Base-by-base conservation (phyloP, 2,888 invertebrate genomes). In the Xylophagus ater region DNA sequence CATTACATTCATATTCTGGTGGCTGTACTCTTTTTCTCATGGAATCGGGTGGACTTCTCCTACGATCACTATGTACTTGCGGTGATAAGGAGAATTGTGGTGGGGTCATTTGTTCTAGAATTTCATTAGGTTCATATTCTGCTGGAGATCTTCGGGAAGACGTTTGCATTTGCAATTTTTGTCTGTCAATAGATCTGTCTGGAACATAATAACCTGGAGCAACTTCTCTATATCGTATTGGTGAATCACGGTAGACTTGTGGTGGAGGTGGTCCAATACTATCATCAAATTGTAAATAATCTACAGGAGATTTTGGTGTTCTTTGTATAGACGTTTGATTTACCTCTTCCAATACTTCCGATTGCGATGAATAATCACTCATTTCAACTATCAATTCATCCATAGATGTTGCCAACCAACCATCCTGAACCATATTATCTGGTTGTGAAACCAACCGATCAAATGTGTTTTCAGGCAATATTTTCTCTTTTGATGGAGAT, bases 141-240 rank as follows among this genome's bases (percentile, higher is more conserved):
- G 24, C 24, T n/a, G n/a, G n/a, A n/a, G n/a, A n/a, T n/a, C n/a
- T n/a, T n/a, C n/a, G n/a, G n/a, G n/a, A n/a, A n/a, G n/a, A n/a
- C n/a, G n/a, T n/a, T n/a, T n/a, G n/a, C n/a, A n/a, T n/a, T n/a
- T n/a, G n/a, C n/a, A n/a, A n/a, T n/a, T n/a, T n/a, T n/a, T 23
- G 18, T 32, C 12, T 24, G 14, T 31, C 38, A 2, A 32, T 15
- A 4, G 31, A 31, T 17, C 19, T 3, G 5, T n/a, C 4, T n/a
- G 38, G 38, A 12, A n/a, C 1, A 31, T 31, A 37, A 10, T 18
- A 7, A 6, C 37, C 37, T 8, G 37, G 37, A 8, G 21, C 19
- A 5, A 17, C 12, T 17, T 37, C 37, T n/a, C 24, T 29, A 10
- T 31, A 37, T 12, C n/a, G 23, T 10, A 37, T 37, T 14, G n/a